These are phyloP conservation scores for Buathra laborator DNA, from an alignment of 2,888 invertebrate genomes.

Conservation along the genomic window DNA sequence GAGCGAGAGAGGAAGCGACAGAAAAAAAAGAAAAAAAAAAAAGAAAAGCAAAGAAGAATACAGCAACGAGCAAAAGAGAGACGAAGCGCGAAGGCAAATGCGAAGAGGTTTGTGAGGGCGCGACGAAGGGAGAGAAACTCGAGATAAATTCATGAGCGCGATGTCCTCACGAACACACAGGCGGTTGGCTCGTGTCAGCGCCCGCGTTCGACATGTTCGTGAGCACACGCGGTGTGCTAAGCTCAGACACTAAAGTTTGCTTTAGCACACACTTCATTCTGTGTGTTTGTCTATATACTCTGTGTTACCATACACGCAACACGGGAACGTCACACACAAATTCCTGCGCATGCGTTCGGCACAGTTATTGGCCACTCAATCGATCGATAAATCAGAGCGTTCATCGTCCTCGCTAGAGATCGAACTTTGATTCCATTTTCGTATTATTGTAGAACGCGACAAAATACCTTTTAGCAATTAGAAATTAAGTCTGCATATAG, in stretches of 20 bases:
- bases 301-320: constrained; percentile 2
- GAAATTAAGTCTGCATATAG: too few species aligned
- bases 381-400: not conserved
- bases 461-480: not conserved
- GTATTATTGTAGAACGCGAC: too few species aligned
- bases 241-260: constrained; percentile 58
- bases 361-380: not conserved
- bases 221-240: constrained; percentile 58
- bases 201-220: constrained; percentile 67
- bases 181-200: constrained; percentile 66
- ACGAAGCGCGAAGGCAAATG: constrained; percentile 51
- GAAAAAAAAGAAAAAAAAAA: constrained; percentile 12
- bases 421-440: not conserved
- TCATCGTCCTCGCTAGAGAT: not conserved
- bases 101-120: constrained; percentile 39
- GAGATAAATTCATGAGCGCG: constrained; percentile 73
- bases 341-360: not conserved
- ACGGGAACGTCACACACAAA: not conserved
- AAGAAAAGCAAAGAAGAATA: constrained; percentile 19
- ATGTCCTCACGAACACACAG: constrained; percentile 65
- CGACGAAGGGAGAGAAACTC: constrained; percentile 35
- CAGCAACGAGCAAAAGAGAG: constrained; percentile 36
- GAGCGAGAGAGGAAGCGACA: constrained; percentile 22
- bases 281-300: not conserved
- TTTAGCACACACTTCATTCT: constrained; percentile 33